Base-by-base conservation (phyloP, 2,888 invertebrate genomes). In the Chironomus tentans region DNA sequence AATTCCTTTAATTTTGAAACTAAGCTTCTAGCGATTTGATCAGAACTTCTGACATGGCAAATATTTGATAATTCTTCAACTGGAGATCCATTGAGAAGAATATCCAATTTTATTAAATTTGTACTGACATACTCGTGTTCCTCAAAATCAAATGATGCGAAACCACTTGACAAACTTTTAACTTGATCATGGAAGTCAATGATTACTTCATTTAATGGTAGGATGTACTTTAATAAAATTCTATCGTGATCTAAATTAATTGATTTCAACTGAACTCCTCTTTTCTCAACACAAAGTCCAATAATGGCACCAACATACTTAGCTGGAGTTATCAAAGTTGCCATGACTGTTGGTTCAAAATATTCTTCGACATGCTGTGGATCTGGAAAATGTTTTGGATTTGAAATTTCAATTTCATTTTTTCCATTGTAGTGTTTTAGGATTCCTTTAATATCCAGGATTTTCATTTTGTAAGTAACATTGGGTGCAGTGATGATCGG, bases 101-200 rank as follows among this genome's bases (percentile, higher is more conserved):
- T 82, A 50, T 85, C 85, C 83, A 95, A 91, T 83, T 93, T 94
- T 0, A 92, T 91, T 80, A 98, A 85, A 77, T 90, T 85, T 77
- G 96, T 90, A 78, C 82, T 81, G 81, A 92, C 88, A 83, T 92
- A 98, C 1, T 94, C 97, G 80, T 89, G 84, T 81, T 95, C 92
- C 83, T 96, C 95, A 81, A 97, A 97, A 83, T 95, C 95, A 82
- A 97, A 97, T 82, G 94, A 94, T 1, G 97, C 98, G 85, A 95
- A 98, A 46, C 98, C 98, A 0, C 97, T 97, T 3, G 94, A 92
- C 18, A 94, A 80, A 13, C 93, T 91, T 84, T 98, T 98, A 2
- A 98, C 85, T 3, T 88, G 87, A 82, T 98, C 98, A 81, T 97
- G 97, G 83, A 99, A 98, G 83, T 98, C 97, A 7, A 97, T 85